Base-by-base conservation (phyloP, 1,140 invertebrate genomes). In the Drosophila tani region DNA sequence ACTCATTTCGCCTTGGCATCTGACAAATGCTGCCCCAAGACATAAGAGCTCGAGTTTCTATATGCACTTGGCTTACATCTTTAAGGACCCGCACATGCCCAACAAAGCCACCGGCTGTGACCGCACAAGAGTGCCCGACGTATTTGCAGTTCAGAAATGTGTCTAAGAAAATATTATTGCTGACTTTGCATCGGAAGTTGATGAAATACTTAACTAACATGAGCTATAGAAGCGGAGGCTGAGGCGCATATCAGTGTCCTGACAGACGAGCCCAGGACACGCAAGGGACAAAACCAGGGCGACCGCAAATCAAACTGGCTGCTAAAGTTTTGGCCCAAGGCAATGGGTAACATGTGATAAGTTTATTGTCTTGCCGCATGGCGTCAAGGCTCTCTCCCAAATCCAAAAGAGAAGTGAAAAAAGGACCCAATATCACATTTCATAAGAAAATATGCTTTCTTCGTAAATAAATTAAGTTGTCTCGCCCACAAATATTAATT, bases 401-500 rank as follows among this genome's bases (percentile, higher is more conserved):
- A 63, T 41, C 46, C 12, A 46, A 29, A 51, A 17, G 17, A 38
- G 21, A 46, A 49, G 41, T 27, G 35, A 57, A 81, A 85, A 79
- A 87, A 82, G 76, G 76, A 68, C 78, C 58, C 53, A 81, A 68
- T 88, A 90, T 90, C 86, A 75, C 70, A 90, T 90, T 90, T 90
- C 85, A 80, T 62, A 76, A 63, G 65, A 75, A 81, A 69, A 90
- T 88, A 60, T 83, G 74, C 55, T 63, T 87, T 81, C 77, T 88
- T 81, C 66, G 75, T 84, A 82, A 84, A 90, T 90, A 90, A 90
- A 90, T 90, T 90, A 90, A 91, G 85, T 90, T 85, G 85, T 91
- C 85, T 90, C 75, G 85, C 85, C 85, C 85, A 90, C 85, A 90
- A 85, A 91, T 85, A 90, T 90, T 90, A 90, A 90, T 90, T 90